Conservation (phyloP, 2,888 invertebrate genomes). For the Lycocerus yunnanus region DNA sequence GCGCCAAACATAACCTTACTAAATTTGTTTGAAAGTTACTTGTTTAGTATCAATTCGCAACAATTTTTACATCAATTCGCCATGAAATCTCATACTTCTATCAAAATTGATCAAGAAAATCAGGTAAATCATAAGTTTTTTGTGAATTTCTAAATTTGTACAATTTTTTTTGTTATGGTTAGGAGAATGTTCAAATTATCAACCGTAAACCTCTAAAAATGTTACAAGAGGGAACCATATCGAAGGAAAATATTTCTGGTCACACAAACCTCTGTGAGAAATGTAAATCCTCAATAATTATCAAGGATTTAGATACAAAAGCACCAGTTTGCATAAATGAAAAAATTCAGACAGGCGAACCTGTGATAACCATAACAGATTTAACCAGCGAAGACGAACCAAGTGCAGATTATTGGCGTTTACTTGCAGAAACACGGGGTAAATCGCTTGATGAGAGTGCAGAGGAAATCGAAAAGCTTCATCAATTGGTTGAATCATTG, state of each 20-base stretch:
- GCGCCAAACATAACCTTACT: neutral
- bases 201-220: neutral
- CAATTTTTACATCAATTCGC: neutral
- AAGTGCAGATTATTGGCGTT: constrained; percentile 77
- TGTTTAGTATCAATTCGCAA: neutral
- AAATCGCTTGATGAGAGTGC: constrained; percentile 73
- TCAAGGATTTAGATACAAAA: neutral
- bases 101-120: neutral
- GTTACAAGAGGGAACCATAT: neutral
- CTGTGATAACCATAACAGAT: constrained; percentile 67
- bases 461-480: constrained; percentile 69
- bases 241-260: neutral
- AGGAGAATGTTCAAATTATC: neutral
- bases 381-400: constrained; percentile 67
- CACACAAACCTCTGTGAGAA: neutral
- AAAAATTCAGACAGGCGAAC: constrained; percentile 63
- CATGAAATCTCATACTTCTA: neutral
- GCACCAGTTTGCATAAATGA: neutral
- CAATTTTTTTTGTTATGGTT: neutral
- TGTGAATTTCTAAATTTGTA: neutral
- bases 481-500: constrained; percentile 55
- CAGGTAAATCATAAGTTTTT: neutral
- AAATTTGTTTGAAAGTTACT: neutral
- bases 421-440: constrained; percentile 74
- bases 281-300: neutral